Base-by-base conservation (phyloP, 2,113 vertebrate species). In the Myocastor coypus region DNA sequence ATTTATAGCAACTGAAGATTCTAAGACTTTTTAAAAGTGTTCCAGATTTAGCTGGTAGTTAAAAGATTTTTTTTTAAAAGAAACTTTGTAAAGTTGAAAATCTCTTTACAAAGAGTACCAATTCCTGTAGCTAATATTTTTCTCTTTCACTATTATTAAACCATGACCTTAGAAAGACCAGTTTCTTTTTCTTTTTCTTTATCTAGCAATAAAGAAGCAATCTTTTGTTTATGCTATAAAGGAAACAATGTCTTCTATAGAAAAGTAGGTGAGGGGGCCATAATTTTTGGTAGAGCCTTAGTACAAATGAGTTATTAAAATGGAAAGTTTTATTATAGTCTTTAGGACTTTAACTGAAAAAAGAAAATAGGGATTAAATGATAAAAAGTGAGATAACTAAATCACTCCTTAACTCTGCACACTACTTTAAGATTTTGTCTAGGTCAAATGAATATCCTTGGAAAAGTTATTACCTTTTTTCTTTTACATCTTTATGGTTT, bases 91-190 rank as follows among this genome's bases (percentile, higher is more conserved):
- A 96, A 92, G 85, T 93, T 87, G 68, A 80, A 89, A 92, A 87
- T 46, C 17, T 71, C 94, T 97, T 97, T 95, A 90, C 81, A 96
- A 96, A 97, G 66, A 88, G n/a, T 4, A 89, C 42, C 57, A 92
- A 77, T 50, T 80, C 75, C 92, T 97, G 96, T 83, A 94, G 52
- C 22, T 89, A 92, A 92, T 97, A 64, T 64, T 87, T 87, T 96
- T 96, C 64, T 92, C 46, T 92, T 96, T 92, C 57, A 83, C 88
- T 95, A 86, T 91, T 97, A 95, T 96, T 97, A 95, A 96, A 77
- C 71, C 34, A 61, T 96, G 94, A 92, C 94, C 88, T 96, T 95
- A 80, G 46, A 87, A 81, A 96, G 59, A 90, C 32, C 32, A 80
- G 30, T 94, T 94, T 92, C 77, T 93, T 87, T 95, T 94, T 86